Percentiles rank a stretch among this genome's conserved stretches.
These are phyloP conservation scores for Isurus oxyrinchus DNA, from an alignment of 2,113 vertebrate genomes.

Conservation along the genomic window DNA sequence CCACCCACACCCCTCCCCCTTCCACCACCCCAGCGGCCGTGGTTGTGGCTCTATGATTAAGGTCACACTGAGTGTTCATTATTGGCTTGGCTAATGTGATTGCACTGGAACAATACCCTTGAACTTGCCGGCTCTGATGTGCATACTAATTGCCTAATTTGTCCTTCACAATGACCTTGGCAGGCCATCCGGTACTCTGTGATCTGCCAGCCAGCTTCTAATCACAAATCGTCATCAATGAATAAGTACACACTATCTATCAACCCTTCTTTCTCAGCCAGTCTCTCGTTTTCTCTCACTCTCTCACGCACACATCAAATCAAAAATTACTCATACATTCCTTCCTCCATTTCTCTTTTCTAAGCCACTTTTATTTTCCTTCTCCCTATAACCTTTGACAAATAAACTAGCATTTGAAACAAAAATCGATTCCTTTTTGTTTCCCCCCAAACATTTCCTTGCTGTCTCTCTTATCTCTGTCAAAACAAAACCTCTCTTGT, in stretches of 20 bases:
- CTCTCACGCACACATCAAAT: not conserved
- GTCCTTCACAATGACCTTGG: constrained; percentile 84
- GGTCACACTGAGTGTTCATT: constrained; percentile 77
- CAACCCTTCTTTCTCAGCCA: not conserved
- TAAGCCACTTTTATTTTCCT: not conserved
- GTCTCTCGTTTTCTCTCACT: not conserved
- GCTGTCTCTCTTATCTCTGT: not conserved
- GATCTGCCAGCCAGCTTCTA: constrained; percentile 52
- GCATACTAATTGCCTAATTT: constrained; percentile 85
- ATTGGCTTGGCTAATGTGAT: constrained; percentile 86
- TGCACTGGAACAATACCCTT: constrained; percentile 93
- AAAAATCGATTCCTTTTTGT: not conserved
- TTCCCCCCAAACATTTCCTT: not conserved
- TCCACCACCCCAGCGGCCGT: constrained; percentile 46
- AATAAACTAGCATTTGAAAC: not conserved
- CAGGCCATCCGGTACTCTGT: constrained; percentile 54
- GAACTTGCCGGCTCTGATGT: constrained; percentile 84
- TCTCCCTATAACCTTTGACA: not conserved
- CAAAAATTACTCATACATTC: not conserved
- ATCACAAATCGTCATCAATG: constrained; percentile 53
- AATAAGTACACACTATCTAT: constrained; percentile 29
- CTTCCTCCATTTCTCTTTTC: not conserved
- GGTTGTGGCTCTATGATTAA: constrained; percentile 73
- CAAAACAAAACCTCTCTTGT: not conserved
- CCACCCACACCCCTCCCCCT: constrained; percentile 32